phyloP scores from a whole-genome alignment of 2,113 vertebrate genomes.

The Oryzias melastigma region DNA sequence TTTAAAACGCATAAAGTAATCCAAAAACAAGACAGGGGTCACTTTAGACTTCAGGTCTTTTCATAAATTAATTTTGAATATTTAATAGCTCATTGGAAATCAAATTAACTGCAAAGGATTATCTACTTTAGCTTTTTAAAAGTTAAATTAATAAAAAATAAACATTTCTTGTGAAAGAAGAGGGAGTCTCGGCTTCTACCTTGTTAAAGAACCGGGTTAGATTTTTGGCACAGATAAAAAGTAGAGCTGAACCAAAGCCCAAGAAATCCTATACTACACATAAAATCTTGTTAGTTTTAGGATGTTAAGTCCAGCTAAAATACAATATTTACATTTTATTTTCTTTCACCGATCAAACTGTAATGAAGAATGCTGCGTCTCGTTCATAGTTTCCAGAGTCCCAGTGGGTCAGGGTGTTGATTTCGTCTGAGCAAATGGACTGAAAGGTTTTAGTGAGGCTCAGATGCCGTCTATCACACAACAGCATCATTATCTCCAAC shows the following conservation, averaged over 20 bases:
- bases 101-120: neutral
- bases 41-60: slow-evolving; percentile 31
- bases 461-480: neutral
- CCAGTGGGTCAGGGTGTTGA: neutral
- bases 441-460: slow-evolving; percentile 7
- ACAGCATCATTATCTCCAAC: neutral
- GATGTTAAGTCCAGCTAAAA: slow-evolving; percentile 54
- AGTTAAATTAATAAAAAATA: slow-evolving; percentile 15
- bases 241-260: slow-evolving; percentile 39
- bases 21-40: slow-evolving; percentile 52
- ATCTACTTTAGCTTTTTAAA: slow-evolving; percentile 15
- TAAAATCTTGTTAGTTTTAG: slow-evolving; percentile 43
- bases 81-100: slow-evolving; percentile 12
- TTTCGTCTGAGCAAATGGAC: neutral
- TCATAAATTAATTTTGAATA: slow-evolving; percentile 15
- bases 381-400: slow-evolving; percentile 1
- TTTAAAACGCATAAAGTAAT: slow-evolving; percentile 43
- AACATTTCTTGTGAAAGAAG: slow-evolving; percentile 43
- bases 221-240: slow-evolving; percentile 72
- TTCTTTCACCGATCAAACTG: slow-evolving; percentile 35
- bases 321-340: slow-evolving; percentile 65
- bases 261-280: slow-evolving; percentile 34
- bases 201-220: slow-evolving; percentile 70
- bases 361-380: neutral
- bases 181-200: slow-evolving; percentile 39